These are phyloP conservation scores for Acanthisitta chloris DNA, from an alignment of 2,113 vertebrate genomes.

Conservation along the genomic window DNA sequence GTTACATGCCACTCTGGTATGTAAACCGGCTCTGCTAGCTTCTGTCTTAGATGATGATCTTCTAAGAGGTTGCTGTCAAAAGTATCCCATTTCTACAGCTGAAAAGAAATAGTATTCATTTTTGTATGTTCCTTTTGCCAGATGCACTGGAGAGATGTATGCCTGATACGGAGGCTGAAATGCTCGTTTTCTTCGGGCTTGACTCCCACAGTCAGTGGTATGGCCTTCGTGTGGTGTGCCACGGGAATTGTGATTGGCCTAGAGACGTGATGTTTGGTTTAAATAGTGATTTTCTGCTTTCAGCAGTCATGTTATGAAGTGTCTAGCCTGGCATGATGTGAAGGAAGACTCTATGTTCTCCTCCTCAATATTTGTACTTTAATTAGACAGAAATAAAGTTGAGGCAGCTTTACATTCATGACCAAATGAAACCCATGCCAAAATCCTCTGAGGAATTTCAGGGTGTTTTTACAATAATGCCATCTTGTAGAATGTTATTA, in stretches of 20 bases:
- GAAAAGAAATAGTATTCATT: neutral
- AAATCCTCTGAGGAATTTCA: neutral
- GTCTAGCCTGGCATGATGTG: neutral
- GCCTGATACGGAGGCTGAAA: neutral
- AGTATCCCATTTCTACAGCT: neutral
- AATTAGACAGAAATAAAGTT: neutral
- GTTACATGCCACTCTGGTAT: neutral
- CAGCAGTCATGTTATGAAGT: neutral
- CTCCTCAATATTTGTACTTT: neutral
- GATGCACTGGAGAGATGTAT: neutral
- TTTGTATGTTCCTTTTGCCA: neutral
- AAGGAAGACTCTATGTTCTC: neutral
- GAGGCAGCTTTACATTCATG: neutral
- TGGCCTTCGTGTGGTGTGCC: neutral
- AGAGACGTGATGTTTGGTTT: neutral
- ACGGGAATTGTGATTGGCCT: neutral
- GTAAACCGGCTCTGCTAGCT: neutral
- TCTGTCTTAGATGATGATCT: neutral
- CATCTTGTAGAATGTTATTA: neutral
- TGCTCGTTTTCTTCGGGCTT: neutral
- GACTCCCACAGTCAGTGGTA: fast-evolving
- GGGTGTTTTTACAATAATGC: neutral
- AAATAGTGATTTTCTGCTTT: neutral
- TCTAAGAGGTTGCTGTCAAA: neutral
- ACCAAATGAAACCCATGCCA: neutral